phyloP scores from a whole-genome alignment of 2,888 invertebrate species.

The Dilophus febrilis region DNA sequence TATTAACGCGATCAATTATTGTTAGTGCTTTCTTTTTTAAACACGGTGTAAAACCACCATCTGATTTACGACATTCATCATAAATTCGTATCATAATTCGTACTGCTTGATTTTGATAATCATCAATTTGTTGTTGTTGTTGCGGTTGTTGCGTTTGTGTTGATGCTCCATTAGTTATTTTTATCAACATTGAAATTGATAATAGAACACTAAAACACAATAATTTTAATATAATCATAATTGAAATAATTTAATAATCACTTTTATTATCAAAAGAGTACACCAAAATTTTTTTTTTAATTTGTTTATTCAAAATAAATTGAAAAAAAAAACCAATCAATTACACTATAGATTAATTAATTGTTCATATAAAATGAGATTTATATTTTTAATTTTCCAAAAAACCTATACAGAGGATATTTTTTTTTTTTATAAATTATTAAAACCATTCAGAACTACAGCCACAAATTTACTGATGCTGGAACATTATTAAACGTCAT shows the following conservation, averaged over 20 bases:
- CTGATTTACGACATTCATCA: constrained; percentile 56
- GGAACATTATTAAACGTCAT: constrained; percentile 22
- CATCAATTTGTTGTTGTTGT: constrained; percentile 13
- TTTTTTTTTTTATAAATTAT: not conserved
- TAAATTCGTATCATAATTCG: constrained; percentile 52
- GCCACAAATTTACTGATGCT: constrained; percentile 38
- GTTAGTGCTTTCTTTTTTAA: constrained; percentile 66
- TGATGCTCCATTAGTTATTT: too few relatives aligned
- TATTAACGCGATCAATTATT: constrained; percentile 57
- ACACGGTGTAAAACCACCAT: constrained; percentile 51
- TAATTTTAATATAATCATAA: too few relatives aligned
- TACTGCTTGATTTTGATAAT: constrained; percentile 39
- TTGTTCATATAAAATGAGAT: not conserved
- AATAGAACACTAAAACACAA: too few relatives aligned
- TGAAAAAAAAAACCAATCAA: too few relatives aligned
- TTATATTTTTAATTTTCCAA: constrained; percentile 1
- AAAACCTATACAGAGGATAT: not conserved
- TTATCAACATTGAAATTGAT: too few relatives aligned
- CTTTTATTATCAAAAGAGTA: too few relatives aligned
- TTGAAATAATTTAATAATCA: too few relatives aligned
- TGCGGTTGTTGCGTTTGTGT: too few relatives aligned
- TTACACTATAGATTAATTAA: too few relatives aligned
- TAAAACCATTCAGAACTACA: constrained; percentile 23
- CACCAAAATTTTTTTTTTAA: too few relatives aligned
- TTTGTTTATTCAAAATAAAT: too few relatives aligned